Evolutionary conservation across 2,888 invertebrate species (phyloP).

Genomic region (Ceraclea dissimilis): DNA sequence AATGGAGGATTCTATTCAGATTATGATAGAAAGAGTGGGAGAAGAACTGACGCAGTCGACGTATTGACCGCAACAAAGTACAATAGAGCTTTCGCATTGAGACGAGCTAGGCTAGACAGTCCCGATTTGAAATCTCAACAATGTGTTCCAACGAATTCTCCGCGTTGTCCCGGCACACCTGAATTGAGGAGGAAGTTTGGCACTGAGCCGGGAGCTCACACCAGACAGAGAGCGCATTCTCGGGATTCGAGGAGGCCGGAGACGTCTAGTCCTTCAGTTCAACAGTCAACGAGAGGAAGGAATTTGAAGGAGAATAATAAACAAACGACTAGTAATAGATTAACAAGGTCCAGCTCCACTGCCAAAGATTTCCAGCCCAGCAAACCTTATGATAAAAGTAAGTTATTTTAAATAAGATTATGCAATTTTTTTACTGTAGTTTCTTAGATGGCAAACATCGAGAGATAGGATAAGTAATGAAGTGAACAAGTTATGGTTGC

Average conservation of each 20-base stretch:
- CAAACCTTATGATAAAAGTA: slow-evolving; percentile 21
- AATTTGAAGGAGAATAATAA: slow-evolving; percentile 24
- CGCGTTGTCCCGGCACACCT: slow-evolving; percentile 52
- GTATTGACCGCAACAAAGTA: slow-evolving; percentile 51
- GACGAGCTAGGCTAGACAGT: slow-evolving; percentile 55
- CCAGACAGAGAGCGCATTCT: slow-evolving; percentile 11
- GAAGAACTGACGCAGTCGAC: slow-evolving; percentile 24
- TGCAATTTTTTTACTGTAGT: too few species aligned
- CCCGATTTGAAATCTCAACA: slow-evolving; percentile 29
- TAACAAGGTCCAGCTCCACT: slow-evolving; percentile 45
- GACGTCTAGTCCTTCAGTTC: slow-evolving; percentile 5
- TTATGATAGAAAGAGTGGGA: slow-evolving; percentile 17
- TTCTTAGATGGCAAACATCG: too few species aligned
- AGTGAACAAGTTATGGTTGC: too few species aligned
- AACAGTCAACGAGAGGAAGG: slow-evolving; percentile 9
- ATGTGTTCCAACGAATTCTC: slow-evolving; percentile 38
- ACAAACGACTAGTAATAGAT: slow-evolving; percentile 39
- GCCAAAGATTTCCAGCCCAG: slow-evolving; percentile 43
- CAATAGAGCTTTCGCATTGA: slow-evolving; percentile 66
- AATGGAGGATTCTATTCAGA: slow-evolving; percentile 31
- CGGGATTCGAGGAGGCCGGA: slow-evolving; percentile 16
- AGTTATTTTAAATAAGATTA: background rate
- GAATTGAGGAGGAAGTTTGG: slow-evolving; percentile 53
- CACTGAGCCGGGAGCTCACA: background rate
- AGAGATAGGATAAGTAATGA: too few species aligned